phyloP scores from a whole-genome alignment of 23 tunicate genomes.

The Trididemnum nubilum region DNA sequence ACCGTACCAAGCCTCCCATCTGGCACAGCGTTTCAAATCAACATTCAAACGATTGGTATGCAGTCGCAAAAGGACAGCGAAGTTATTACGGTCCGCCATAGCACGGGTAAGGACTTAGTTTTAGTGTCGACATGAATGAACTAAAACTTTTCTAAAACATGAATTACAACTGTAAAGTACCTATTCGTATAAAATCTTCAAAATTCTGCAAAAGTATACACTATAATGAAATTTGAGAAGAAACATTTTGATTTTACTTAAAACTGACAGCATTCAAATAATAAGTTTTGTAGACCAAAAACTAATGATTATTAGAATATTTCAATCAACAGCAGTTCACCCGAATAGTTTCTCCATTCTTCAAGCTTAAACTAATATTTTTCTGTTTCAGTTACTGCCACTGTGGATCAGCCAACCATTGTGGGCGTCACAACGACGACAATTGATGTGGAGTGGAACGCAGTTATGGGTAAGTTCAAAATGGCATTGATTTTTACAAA shows the following conservation, averaged over 20 bases:
- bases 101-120: constrained; percentile 24
- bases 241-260: too few species aligned
- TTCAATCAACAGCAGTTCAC: too few species aligned
- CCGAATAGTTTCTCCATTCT: too few species aligned
- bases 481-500: background rate
- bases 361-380: too few species aligned
- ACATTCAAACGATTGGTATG: constrained; percentile 41
- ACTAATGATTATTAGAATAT: too few species aligned
- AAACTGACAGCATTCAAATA: too few species aligned
- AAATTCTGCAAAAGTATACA: too few species aligned
- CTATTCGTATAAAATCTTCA: too few species aligned
- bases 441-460: constrained; percentile 35
- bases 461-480: constrained; percentile 44
- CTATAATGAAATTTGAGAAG: too few species aligned
- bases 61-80: constrained; percentile 11
- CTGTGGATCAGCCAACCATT: constrained; percentile 2
- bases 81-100: background rate
- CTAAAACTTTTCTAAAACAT: background rate
- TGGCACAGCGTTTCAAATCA: constrained; percentile 43
- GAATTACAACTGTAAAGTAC: too few species aligned
- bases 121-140: background rate
- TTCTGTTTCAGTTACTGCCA: background rate
- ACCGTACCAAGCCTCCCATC: constrained; percentile 28
- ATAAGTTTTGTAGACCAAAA: too few species aligned
- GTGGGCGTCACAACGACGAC: constrained; percentile 32